Percentiles rank a stretch among this genome's conserved stretches.
These are phyloP conservation scores for Rhabdomys pumilio DNA, from an alignment of 2,797 vertebrate species.

Conservation along the genomic window DNA sequence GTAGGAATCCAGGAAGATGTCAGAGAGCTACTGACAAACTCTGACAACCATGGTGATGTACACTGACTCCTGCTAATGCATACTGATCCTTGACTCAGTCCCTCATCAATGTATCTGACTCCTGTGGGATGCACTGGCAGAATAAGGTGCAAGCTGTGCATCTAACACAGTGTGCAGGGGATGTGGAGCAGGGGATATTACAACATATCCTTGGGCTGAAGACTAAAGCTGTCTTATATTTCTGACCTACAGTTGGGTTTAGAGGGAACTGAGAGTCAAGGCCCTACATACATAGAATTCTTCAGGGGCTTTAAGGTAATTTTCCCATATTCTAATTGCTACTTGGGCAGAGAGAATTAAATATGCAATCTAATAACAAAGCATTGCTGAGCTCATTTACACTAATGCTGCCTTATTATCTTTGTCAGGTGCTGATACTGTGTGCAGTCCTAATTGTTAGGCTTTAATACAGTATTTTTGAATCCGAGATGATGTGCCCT, in stretches of 20 bases:
- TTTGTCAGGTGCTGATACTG: conserved; percentile 75
- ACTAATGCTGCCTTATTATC: conserved; percentile 78
- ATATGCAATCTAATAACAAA: conserved; percentile 59
- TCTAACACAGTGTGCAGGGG: neutral
- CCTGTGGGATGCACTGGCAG: neutral
- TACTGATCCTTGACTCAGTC: neutral
- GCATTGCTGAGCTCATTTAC: conserved; percentile 63
- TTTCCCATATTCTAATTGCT: conserved; percentile 73
- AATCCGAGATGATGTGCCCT: conserved; percentile 69
- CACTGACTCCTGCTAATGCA: neutral
- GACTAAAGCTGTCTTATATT: neutral
- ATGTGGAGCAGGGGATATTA: neutral
- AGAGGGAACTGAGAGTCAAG: neutral
- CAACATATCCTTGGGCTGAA: neutral
- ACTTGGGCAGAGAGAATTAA: conserved; percentile 49
- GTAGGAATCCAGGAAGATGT: neutral
- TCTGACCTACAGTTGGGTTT: neutral
- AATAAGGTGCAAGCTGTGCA: accelerated
- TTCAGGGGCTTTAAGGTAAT: neutral
- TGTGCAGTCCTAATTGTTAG: conserved; percentile 83
- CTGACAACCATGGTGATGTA: neutral
- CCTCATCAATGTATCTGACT: neutral
- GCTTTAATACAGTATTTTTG: conserved; percentile 81
- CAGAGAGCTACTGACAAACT: neutral
- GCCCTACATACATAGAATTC: neutral